Conservation (phyloP, 2,888 invertebrate species). For the Anthrax anthrax region DNA sequence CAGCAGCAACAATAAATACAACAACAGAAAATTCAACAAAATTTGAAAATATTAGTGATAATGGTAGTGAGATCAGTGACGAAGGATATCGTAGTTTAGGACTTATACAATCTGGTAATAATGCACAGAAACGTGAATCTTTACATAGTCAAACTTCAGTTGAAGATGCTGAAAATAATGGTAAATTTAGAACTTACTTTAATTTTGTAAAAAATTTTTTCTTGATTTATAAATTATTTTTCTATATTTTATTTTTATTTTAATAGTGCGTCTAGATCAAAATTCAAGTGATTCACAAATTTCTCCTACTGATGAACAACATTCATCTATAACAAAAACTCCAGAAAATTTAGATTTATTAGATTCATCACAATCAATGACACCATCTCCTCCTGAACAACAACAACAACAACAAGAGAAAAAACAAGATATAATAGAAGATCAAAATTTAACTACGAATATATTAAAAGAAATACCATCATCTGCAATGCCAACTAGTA, state of each 20-base stretch:
- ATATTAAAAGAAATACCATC: too few species aligned
- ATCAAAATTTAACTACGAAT: neutral
- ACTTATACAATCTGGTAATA: slow-evolving; percentile 42
- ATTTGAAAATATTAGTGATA: slow-evolving; percentile 54
- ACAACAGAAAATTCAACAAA: slow-evolving; percentile 19
- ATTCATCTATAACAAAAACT: slow-evolving; percentile 17
- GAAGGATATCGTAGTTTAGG: slow-evolving; percentile 73
- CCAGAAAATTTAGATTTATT: slow-evolving; percentile 16
- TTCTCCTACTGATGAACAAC: slow-evolving; percentile 33
- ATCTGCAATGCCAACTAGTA: neutral
- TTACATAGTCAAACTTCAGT: slow-evolving; percentile 57
- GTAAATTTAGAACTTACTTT: slow-evolving; percentile 29
- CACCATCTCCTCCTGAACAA: slow-evolving; percentile 33
- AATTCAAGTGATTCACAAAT: slow-evolving; percentile 33
- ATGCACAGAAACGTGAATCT: slow-evolving; percentile 45
- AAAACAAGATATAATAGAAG: neutral
- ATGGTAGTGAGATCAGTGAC: slow-evolving; percentile 72
- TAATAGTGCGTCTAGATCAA: slow-evolving; percentile 48
- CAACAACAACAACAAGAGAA: too few species aligned
- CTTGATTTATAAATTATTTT: neutral
- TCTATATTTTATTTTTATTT: neutral
- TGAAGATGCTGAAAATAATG: slow-evolving; percentile 57
- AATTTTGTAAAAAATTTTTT: neutral
- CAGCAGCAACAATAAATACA: slow-evolving; percentile 7
- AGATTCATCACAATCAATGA: too few species aligned